Base-by-base conservation (phyloP, 2,888 invertebrate species). In the Drosophila mulleri region DNA sequence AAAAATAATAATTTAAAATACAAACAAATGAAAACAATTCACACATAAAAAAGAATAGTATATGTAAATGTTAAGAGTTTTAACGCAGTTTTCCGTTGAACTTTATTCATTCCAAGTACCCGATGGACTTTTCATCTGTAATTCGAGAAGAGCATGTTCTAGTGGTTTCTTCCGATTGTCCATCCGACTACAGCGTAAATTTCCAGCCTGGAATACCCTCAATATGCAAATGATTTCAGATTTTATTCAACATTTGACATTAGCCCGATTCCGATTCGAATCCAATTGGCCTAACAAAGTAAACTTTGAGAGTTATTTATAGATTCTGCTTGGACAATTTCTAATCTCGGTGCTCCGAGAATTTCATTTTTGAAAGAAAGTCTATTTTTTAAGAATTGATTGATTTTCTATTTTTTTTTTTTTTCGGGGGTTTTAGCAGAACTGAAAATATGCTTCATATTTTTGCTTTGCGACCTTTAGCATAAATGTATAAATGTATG, bases 401-500 rank as follows among this genome's bases (percentile, higher is more conserved):
- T 48, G 48, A 0, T 18, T 69, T 29, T 26, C n/a, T 61, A 45
- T 66, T 68, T 70, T 80, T 6, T 37, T 37, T 35, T 65, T 70
- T 80, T 4, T 35, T 35, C 4, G 78, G 42, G 41, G 52, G 63
- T 66, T 80, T 81, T 82, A 77, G 80, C 75, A 75, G 80, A 78
- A 84, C 87, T 85, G 79, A 78, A 84, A 72, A 75, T 66, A 67
- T 76, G 77, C 79, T 83, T 85, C 58, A 52, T 67, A 48, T 77
- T 62, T 68, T 75, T 72, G 48, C 12, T 47, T 65, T 78, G 53
- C 72, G 58, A 73, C 72, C 74, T 71, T 85, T 85, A 80, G 82
- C 78, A 75, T 88, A 82, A 75, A 82, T 84, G 88, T 84, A 84
- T 88, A 86, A 88, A 88, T 88, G 87, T 81, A 84, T 86, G 83